These are phyloP conservation scores for Hyperoplus lanceolatus DNA, from an alignment of 2,797 vertebrate genomes.

Conservation along the genomic window DNA sequence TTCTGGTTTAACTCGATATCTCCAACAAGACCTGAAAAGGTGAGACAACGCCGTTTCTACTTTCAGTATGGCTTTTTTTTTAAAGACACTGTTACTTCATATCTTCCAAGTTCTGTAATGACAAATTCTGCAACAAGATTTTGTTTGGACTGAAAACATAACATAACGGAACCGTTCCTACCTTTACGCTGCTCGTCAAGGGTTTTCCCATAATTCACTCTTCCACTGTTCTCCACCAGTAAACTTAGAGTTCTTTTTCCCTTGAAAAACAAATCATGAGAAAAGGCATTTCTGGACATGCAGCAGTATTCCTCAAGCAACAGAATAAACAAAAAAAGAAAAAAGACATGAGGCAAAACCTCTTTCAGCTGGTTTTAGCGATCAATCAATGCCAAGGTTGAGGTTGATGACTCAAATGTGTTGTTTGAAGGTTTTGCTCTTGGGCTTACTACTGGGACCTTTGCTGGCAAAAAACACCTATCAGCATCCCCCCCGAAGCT, in stretches of 20 bases:
- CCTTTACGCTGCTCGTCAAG: conserved; percentile 94
- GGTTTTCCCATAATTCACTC: conserved; percentile 91
- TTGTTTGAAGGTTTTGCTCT: conserved; percentile 50
- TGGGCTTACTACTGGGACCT: conserved; percentile 28
- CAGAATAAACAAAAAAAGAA: conserved; percentile 14
- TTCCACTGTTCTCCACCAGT: conserved; percentile 93
- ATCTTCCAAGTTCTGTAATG: conserved; percentile 16
- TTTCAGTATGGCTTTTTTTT: conserved; percentile 26
- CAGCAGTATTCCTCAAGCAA: background rate
- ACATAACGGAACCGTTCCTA: conserved; percentile 53
- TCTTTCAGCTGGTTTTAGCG: conserved; percentile 26
- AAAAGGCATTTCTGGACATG: conserved; percentile 14
- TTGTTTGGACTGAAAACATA: conserved; percentile 15
- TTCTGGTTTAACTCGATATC: conserved; percentile 89
- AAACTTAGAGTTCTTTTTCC: conserved; percentile 88
- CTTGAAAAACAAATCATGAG: conserved; percentile 74
- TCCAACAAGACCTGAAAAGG: conserved; percentile 90
- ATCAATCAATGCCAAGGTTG: conserved; percentile 24
- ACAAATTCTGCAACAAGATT: conserved; percentile 1
- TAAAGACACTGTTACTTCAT: conserved; percentile 33
- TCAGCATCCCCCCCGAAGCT: conserved; percentile 48
- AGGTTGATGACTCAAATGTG: conserved; percentile 36
- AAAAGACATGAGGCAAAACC: background rate
- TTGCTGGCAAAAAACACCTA: conserved; percentile 44
- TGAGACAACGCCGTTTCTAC: conserved; percentile 38